phyloP scores from a whole-genome alignment of 2,888 invertebrate species.

The Dolomedes plantarius region DNA sequence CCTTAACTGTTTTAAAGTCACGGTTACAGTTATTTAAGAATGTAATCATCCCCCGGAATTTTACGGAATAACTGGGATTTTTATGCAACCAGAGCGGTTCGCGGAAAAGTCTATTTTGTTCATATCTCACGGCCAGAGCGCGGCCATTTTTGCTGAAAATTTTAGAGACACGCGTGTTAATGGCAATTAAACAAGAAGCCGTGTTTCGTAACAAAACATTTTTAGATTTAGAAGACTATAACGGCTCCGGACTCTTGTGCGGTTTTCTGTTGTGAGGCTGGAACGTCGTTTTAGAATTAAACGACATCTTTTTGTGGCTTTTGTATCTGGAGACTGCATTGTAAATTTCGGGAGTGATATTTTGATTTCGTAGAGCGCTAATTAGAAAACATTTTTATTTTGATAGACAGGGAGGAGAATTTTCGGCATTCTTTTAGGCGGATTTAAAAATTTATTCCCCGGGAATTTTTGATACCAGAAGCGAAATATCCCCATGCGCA shows the following conservation, averaged over 20 bases:
- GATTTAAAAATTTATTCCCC: background rate
- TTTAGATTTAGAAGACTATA: slow-evolving; percentile 8
- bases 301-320: background rate
- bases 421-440: background rate
- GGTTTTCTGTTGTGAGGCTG: background rate
- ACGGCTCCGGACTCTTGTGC: background rate
- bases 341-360: background rate
- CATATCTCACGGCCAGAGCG: background rate
- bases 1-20: background rate
- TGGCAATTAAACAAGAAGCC: background rate
- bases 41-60: slow-evolving; percentile 9
- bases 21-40: slow-evolving; percentile 25
- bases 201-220: background rate
- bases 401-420: background rate
- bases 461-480: background rate
- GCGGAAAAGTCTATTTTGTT: background rate
- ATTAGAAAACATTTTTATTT: background rate
- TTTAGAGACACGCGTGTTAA: background rate
- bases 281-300: background rate
- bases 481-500: no score
- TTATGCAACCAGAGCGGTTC: background rate
- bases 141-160: background rate
- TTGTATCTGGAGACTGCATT: background rate
- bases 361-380: background rate
- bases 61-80: background rate